These are phyloP conservation scores for Tribolium freemani DNA, from an alignment of 2,888 invertebrate species.

Conservation along the genomic window DNA sequence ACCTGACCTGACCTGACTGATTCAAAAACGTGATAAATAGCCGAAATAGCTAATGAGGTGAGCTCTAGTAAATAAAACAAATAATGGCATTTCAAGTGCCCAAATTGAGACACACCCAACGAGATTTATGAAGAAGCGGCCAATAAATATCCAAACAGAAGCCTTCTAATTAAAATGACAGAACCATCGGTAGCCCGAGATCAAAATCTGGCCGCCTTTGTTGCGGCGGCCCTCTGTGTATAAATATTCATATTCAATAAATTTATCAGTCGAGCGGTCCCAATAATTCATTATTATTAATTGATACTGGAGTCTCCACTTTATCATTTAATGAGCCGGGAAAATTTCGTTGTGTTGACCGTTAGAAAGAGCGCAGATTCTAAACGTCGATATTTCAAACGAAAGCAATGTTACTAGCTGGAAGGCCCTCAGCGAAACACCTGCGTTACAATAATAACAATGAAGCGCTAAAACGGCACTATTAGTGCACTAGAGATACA, in stretches of 20 bases:
- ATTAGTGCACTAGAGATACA: slow-evolving; percentile 34
- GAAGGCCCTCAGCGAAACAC: slow-evolving; percentile 48
- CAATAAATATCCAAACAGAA: slow-evolving; percentile 56
- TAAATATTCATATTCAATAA: slow-evolving; percentile 54
- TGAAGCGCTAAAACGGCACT: slow-evolving; percentile 39
- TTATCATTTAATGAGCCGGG: slow-evolving; percentile 44
- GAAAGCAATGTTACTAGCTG: slow-evolving; percentile 28
- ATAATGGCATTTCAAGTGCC: not conserved
- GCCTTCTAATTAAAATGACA: slow-evolving; percentile 56
- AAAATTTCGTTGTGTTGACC: slow-evolving; percentile 27
- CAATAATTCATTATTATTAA: slow-evolving; percentile 46
- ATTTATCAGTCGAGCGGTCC: slow-evolving; percentile 44
- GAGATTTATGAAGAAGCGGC: slow-evolving; percentile 35
- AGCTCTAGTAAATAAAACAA: no score
- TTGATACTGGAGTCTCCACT: slow-evolving; percentile 38
- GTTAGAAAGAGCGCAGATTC: slow-evolving; percentile 24
- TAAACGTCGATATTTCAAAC: slow-evolving; percentile 31
- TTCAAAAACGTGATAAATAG: no score
- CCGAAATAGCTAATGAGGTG: no score
- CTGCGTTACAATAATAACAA: slow-evolving; percentile 46
- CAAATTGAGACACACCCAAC: slow-evolving; percentile 23
- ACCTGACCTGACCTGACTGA: no score
- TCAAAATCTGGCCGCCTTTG: slow-evolving; percentile 51
- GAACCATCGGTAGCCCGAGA: slow-evolving; percentile 50
- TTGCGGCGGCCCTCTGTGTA: slow-evolving; percentile 39